phyloP scores from a whole-genome alignment of 2,113 vertebrate genomes.

The Falco punctatus region DNA sequence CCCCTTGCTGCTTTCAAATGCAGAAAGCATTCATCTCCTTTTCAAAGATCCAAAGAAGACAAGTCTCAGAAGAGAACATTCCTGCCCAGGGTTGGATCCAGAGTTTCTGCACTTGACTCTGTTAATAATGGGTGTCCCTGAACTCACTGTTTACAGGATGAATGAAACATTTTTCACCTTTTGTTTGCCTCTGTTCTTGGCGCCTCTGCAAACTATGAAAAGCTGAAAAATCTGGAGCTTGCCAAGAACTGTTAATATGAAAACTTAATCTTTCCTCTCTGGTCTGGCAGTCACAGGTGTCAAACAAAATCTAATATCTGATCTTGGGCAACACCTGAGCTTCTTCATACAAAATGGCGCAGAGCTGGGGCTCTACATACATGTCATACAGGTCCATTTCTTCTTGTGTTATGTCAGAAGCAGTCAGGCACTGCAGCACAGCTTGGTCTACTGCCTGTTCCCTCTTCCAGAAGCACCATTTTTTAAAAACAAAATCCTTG shows the following conservation, averaged over 20 bases:
- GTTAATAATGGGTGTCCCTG: constrained; percentile 18
- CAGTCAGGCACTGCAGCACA: neutral
- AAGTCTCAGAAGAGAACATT: constrained; percentile 37
- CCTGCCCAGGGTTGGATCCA: constrained; percentile 36
- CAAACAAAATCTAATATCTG: neutral
- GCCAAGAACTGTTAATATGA: constrained; percentile 13
- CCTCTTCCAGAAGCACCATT: neutral
- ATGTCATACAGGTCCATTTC: neutral
- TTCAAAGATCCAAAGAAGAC: constrained; percentile 10
- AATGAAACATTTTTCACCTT: constrained; percentile 45
- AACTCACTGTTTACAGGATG: constrained; percentile 33
- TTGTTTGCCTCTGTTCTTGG: constrained; percentile 54
- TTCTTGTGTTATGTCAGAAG: neutral
- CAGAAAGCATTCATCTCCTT: constrained; percentile 26
- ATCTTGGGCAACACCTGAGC: constrained; percentile 16
- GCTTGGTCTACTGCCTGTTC: neutral
- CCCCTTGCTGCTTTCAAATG: constrained; percentile 38
- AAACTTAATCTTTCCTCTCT: neutral
- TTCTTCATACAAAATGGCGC: neutral
- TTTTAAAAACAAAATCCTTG: neutral
- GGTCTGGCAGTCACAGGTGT: neutral
- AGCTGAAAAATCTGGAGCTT: constrained; percentile 36
- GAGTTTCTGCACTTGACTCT: constrained; percentile 17
- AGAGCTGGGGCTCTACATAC: neutral
- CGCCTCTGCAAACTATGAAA: constrained; percentile 27